phyloP scores from a whole-genome alignment of 2,113 vertebrate genomes.

The Epinephelus lanceolatus region DNA sequence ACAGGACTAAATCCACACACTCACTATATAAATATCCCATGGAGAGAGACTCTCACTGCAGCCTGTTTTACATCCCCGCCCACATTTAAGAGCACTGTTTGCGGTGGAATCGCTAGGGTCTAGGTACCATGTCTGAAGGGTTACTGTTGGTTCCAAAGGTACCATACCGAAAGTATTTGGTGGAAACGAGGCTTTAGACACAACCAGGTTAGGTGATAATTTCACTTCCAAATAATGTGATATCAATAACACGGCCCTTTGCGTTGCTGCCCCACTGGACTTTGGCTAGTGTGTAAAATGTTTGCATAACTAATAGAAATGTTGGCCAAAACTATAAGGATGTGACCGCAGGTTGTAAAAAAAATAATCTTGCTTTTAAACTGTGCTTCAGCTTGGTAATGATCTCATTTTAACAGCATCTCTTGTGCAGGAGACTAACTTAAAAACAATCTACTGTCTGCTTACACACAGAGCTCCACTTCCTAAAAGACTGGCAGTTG shows the following conservation, averaged over 20 bases:
- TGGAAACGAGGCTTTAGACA: too few relatives aligned
- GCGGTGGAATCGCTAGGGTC: too few relatives aligned
- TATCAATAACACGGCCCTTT: background rate
- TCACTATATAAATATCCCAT: too few relatives aligned
- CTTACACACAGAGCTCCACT: background rate
- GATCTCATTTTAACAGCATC: background rate
- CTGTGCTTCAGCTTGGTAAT: background rate
- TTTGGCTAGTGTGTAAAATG: constrained; percentile 6
- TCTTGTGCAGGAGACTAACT: background rate
- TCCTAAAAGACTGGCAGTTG: constrained; percentile 68
- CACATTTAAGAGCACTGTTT: too few relatives aligned
- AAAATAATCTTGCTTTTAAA: constrained; percentile 3
- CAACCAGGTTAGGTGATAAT: too few relatives aligned
- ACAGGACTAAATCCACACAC: too few relatives aligned
- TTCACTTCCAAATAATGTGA: background rate
- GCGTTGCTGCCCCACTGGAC: background rate
- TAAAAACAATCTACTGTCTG: constrained; percentile 3
- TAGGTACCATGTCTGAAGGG: too few relatives aligned
- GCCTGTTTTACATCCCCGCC: too few relatives aligned
- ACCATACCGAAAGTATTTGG: too few relatives aligned
- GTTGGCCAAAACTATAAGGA: background rate
- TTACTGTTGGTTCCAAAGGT: too few relatives aligned
- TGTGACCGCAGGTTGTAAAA: constrained; percentile 6
- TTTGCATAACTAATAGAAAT: background rate
- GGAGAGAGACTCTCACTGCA: too few relatives aligned